Evolutionary conservation across 2,888 invertebrate species (phyloP), one percentile per base, ranked within the genome.

Genomic region (Lordiphosa andalusiaca): DNA sequence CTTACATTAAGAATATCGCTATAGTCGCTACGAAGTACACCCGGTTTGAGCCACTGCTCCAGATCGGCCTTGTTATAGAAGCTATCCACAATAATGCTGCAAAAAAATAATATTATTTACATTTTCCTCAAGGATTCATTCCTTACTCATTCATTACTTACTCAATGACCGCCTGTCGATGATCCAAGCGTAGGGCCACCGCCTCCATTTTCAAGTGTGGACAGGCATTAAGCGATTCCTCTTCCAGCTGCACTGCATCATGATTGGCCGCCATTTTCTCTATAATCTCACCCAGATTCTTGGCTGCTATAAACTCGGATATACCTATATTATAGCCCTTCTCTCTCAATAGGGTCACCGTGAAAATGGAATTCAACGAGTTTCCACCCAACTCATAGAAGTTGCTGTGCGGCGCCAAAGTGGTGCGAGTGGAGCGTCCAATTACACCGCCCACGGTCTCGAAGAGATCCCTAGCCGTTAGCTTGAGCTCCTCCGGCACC

Each of bases 381-480:
- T 96, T 96, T 9, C 96, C 96, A 1, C 96, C 96, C 38, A 96
- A 91, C 73, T 95, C 93, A 86, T 94, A 96, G 88, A 96, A 96
- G 72, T 95, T 95, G 0, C 94, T 92, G 13, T 92, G 90, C 0
- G 92, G 84, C 0, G 92, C 91, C 6, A 96, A 89, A 0, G 91
- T 91, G 1, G 92, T 91, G 5, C 95, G 90, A 0, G 92, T 90
- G 0, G 94, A 92, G 42, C 93, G 90, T 0, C 93, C 93, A 16
- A 95, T 91, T 0, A 95, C 94, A 2, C 92, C 91, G 0, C 94
- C 93, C 0, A 96, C 92, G 0, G 94, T 95, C 82, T 93, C 92
- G 76, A 96, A 94, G 0, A 96, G 91, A 13, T 92, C 92, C 69
- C 91, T 90, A 0, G 95, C 96, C 0, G 92, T 92, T 1, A 90